Conservation (phyloP, 2,113 vertebrate genomes). For the Bagarius yarrelli region DNA sequence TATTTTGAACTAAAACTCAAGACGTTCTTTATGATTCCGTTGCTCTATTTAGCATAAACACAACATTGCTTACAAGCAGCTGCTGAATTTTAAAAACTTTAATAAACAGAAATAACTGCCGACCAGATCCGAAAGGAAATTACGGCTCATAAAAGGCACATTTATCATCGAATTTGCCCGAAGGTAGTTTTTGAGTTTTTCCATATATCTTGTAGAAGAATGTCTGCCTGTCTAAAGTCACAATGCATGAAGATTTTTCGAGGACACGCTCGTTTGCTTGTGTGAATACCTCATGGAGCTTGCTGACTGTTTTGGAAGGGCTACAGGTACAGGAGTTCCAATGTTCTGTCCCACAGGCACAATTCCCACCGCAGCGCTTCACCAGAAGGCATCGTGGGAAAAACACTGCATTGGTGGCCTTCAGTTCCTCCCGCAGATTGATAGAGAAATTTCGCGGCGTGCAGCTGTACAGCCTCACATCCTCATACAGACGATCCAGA, state of each 20-base stretch:
- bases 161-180: not conserved
- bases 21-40: not conserved
- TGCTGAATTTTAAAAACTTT: not conserved
- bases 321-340: conserved; percentile 87
- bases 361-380: conserved; percentile 92
- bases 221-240: not conserved
- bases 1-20: not conserved
- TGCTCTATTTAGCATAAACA: not conserved
- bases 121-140: not conserved
- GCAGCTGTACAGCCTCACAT: conserved; percentile 94
- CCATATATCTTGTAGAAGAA: no score
- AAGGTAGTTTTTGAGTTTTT: not conserved
- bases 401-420: conserved; percentile 82
- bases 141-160: not conserved
- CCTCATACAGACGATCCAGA: conserved; percentile 88
- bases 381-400: conserved; percentile 95
- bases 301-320: conserved; percentile 81
- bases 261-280: not conserved
- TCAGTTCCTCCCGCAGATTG: conserved; percentile 90
- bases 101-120: not conserved
- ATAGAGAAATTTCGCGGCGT: conserved; percentile 92
- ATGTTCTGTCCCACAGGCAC: conserved; percentile 81
- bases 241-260: not conserved
- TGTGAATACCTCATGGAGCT: conserved; percentile 85
- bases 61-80: not conserved